Evolutionary conservation across 1,140 invertebrate species (phyloP).

Genomic region (Cepaea nemoralis): DNA sequence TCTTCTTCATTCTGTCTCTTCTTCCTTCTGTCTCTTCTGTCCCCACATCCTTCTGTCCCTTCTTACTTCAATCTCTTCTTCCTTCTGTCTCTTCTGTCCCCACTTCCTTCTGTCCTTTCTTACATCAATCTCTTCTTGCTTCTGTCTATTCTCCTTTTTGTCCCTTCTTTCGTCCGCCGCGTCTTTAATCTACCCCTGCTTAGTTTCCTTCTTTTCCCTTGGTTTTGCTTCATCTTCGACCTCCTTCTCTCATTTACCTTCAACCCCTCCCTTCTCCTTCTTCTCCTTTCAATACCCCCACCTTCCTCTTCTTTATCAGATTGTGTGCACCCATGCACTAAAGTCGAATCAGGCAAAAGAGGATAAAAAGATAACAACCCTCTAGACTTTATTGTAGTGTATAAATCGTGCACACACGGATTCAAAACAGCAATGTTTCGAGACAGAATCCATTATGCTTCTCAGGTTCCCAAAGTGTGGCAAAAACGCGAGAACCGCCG

Average conservation of each 20-base stretch:
- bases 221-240: background rate
- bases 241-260: too few species aligned
- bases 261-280: background rate
- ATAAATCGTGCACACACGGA: background rate
- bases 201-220: background rate
- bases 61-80: too few species aligned
- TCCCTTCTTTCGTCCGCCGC: background rate
- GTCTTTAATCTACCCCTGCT: background rate
- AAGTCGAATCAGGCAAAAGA: background rate
- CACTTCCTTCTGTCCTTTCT: slow-evolving; percentile 32
- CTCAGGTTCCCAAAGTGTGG: too few species aligned
- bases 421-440: too few species aligned
- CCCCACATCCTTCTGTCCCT: too few species aligned
- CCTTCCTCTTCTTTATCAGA: too few species aligned
- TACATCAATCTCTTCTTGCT: background rate
- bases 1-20: background rate
- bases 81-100: too few species aligned
- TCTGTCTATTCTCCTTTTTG: background rate
- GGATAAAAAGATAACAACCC: background rate
- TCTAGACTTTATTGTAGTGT: background rate
- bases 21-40: too few species aligned
- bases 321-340: too few species aligned
- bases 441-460: too few species aligned
- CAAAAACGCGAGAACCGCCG: too few species aligned
- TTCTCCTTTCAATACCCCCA: background rate